phyloP scores from a whole-genome alignment of 2,888 invertebrate species.

The Lithophane socia region DNA sequence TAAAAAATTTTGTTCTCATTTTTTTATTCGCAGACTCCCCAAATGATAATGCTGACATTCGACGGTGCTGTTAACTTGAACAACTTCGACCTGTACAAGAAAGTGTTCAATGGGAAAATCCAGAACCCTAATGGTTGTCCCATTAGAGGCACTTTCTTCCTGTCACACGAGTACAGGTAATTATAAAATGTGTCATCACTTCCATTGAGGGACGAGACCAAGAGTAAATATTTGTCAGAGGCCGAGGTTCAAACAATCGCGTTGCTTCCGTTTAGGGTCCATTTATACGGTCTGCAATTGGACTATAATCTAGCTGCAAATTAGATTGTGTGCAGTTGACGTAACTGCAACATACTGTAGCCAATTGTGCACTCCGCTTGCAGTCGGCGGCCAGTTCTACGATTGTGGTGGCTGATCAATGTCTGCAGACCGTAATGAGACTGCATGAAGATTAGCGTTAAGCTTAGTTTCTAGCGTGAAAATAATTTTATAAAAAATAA shows the following conservation, averaged over 20 bases:
- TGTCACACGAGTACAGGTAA: conserved; percentile 96
- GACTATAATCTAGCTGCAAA: conserved; percentile 12
- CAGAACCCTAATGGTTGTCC: conserved; percentile 97
- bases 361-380: not conserved
- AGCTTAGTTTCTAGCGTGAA: not conserved
- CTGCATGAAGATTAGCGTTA: not conserved
- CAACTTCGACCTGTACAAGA: conserved; percentile 96
- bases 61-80: conserved; percentile 98
- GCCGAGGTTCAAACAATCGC: not conserved
- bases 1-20: conserved; percentile 28
- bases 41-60: conserved; percentile 97
- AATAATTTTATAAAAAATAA: not conserved
- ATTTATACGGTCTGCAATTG: not conserved
- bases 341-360: not conserved
- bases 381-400: not conserved
- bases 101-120: conserved; percentile 95
- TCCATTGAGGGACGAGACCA: conserved; percentile 1
- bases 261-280: not conserved
- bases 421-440: not conserved
- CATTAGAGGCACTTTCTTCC: conserved; percentile 97
- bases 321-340: conserved; percentile 6
- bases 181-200: conserved; percentile 52
- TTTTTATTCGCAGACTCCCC: conserved; percentile 93
- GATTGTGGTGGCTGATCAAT: not conserved
- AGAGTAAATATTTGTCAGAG: conserved; percentile 11